phyloP scores from a whole-genome alignment of 2,888 invertebrate species.

The Chrysolina haemoptera region DNA sequence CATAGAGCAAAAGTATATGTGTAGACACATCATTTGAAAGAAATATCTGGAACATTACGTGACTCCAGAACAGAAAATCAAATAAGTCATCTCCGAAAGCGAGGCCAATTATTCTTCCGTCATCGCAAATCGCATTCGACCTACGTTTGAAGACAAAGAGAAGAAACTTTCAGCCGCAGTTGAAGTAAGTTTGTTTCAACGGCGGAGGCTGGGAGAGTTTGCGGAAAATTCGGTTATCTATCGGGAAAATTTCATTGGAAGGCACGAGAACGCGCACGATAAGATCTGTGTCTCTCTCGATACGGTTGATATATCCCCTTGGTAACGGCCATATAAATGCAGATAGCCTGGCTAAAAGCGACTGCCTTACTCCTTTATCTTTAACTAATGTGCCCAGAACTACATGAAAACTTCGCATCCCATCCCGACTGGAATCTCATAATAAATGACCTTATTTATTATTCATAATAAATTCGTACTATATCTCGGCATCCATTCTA shows the following conservation, averaged over 20 bases:
- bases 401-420: constrained; percentile 48
- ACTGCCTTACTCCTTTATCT: constrained; percentile 51
- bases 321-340: constrained; percentile 54
- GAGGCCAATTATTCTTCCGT: constrained; percentile 38
- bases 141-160: constrained; percentile 26
- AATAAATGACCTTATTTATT: constrained; percentile 41
- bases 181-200: constrained; percentile 47
- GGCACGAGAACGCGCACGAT: constrained; percentile 50
- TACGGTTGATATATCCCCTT: constrained; percentile 53
- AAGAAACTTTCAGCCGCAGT: constrained; percentile 29
- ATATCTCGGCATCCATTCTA: not conserved
- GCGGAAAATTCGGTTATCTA: constrained; percentile 54
- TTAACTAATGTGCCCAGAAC: constrained; percentile 36
- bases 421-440: constrained; percentile 38
- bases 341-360: constrained; percentile 51
- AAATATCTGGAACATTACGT: not conserved
- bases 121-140: constrained; percentile 39
- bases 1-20: not conserved
- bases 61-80: not conserved
- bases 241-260: constrained; percentile 53
- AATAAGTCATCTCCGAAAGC: constrained; percentile 16
- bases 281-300: constrained; percentile 54
- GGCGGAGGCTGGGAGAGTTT: constrained; percentile 40
- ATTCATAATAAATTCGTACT: constrained; percentile 35
- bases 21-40: not conserved